Percentiles rank a stretch among this genome's conserved stretches.
Evolutionary conservation across 2,797 vertebrate species (phyloP).

Genomic region (Xiphorhynchus erythropygius): DNA sequence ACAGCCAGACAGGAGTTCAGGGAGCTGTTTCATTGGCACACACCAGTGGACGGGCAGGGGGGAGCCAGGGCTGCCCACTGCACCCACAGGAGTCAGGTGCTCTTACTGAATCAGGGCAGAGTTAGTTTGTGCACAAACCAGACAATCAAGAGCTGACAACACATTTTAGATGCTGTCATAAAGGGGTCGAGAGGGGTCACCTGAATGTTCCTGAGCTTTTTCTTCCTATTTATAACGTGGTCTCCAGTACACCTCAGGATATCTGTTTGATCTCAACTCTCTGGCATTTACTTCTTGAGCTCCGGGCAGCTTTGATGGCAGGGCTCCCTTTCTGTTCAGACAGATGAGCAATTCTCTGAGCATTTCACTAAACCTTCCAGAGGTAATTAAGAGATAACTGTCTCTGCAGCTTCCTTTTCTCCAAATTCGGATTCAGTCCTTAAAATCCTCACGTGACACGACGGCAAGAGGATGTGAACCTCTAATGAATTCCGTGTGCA

Average conservation of each 20-base stretch:
- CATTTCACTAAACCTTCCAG: neutral
- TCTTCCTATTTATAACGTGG: neutral
- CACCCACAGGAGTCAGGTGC: neutral
- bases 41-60: neutral
- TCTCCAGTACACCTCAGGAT: neutral
- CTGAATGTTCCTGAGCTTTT: neutral
- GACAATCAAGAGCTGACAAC: neutral
- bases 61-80: neutral
- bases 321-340: neutral
- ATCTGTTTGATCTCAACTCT: neutral
- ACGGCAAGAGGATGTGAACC: neutral
- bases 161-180: neutral
- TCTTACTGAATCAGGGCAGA: neutral
- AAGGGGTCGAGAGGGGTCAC: neutral
- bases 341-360: neutral
- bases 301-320: neutral
- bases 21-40: fast-evolving
- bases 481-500: neutral
- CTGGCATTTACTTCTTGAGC: neutral
- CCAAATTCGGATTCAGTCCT: neutral
- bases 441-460: neutral
- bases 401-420: conserved; percentile 27
- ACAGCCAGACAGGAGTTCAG: neutral
- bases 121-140: neutral
- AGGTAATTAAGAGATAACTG: conserved; percentile 13